These are phyloP conservation scores for Gambusia yucatana DNA, from an alignment of 2,797 vertebrate genomes.

Conservation along the genomic window DNA sequence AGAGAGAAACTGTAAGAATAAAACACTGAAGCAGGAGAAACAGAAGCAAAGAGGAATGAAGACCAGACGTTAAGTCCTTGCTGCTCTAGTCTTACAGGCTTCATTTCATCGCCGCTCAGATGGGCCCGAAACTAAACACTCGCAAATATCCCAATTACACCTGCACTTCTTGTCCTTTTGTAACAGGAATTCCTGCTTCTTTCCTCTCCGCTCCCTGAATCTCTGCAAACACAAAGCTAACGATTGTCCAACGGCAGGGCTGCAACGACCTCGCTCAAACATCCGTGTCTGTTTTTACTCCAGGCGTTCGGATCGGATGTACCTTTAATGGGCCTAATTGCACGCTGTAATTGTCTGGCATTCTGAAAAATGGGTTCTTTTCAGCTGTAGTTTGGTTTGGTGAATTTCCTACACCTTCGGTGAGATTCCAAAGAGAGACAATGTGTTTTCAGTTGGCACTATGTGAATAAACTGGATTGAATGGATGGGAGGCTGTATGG, in stretches of 20 bases:
- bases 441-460: not conserved
- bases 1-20: conserved; percentile 5
- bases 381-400: conserved; percentile 22
- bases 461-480: not conserved
- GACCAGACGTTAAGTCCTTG: conserved; percentile 65
- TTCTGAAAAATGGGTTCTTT: conserved; percentile 51
- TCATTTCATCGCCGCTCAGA: conserved; percentile 86
- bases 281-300: conserved; percentile 78
- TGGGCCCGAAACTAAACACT: conserved; percentile 87
- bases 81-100: conserved; percentile 88
- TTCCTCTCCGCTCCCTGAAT: conserved; percentile 27
- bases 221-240: conserved; percentile 81
- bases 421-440: conserved; percentile 1
- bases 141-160: conserved; percentile 95
- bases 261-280: conserved; percentile 70
- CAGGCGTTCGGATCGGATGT: conserved; percentile 62
- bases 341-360: conserved; percentile 55
- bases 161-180: conserved; percentile 92
- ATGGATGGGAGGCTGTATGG: not conserved
- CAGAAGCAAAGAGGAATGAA: not conserved
- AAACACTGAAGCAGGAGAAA: not conserved
- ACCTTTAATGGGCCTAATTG: conserved; percentile 72
- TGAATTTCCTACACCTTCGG: not conserved
- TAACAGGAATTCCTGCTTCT: conserved; percentile 79
- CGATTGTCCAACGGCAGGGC: conserved; percentile 76